Evolutionary conservation across 2,113 vertebrate species (phyloP), one percentile per base, ranked within the genome.

Genomic region (Lontra canadensis): DNA sequence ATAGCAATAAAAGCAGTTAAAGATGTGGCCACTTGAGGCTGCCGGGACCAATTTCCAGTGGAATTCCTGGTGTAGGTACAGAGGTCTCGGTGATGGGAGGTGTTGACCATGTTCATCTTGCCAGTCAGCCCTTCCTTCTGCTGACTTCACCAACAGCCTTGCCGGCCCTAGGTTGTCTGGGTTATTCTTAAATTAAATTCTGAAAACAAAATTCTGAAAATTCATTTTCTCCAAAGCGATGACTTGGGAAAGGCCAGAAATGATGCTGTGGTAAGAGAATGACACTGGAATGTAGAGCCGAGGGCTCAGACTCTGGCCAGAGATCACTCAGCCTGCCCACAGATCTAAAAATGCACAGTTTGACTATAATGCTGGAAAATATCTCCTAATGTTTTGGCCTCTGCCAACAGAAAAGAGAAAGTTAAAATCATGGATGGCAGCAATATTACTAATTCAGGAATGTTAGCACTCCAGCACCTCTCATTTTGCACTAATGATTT

Each of bases 291-390:
- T 92, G 90, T 10, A 52, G 95, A 96, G 13, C 89, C 87, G 55
- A 97, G 95, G 97, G 86, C 90, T 98, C 76, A 95, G 90, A 93
- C 82, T 47, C 95, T 99, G 98, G 98, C 97, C 88, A 74, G 79
- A 97, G 97, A 98, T 98, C 97, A 98, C 89, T 98, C 97, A 42
- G 65, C 96, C 97, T 98, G 93, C 96, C 98, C 98, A 98, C 98
- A 98, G 95, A 97, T 94, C 86, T 98, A 93, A 98, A 98, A 98
- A 97, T 98, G 98, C 94, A 96, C 94, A 89, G 71, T 81, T 87
- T 31, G 96, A 93, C 97, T 89, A 74, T 93, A 88, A 97, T 95
- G 92, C 94, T 98, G 97, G 98, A 98, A 98, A 98, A 97, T 93
- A 92, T 98, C 94, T 97, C 88, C 95, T 98, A 86, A 98, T 96